Evolutionary conservation across 1,140 invertebrate genomes (phyloP).

Genomic region (Eciton burchellii): DNA sequence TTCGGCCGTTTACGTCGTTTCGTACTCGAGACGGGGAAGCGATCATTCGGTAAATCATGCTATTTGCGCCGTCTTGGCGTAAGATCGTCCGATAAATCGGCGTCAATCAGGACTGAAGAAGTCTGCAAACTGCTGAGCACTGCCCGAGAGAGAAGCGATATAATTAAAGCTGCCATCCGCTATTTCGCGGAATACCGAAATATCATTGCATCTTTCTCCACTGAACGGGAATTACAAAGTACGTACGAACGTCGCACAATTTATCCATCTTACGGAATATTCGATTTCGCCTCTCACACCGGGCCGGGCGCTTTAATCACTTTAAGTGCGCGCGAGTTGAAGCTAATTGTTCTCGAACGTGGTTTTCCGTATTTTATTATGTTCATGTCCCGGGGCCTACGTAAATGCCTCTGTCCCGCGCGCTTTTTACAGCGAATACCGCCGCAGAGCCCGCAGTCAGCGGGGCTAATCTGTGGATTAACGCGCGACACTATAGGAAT

Average conservation of each 20-base stretch:
- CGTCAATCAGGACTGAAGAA: too few species aligned
- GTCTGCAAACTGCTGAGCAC: too few species aligned
- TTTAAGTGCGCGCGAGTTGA: conserved; percentile 1
- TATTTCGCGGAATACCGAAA: conserved; percentile 9
- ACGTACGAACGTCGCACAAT: too few species aligned
- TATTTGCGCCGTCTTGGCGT: too few species aligned
- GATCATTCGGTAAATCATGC: too few species aligned
- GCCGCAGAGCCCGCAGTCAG: conserved; percentile 46
- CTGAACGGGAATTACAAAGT: not conserved
- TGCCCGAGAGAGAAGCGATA: too few species aligned
- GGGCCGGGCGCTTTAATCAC: not conserved
- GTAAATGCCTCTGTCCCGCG: conserved; percentile 13
- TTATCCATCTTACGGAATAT: not conserved
- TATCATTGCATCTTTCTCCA: not conserved
- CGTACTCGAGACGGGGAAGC: too few species aligned
- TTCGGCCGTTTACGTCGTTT: not conserved
- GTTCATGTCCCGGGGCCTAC: conserved; percentile 30
- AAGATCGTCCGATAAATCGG: too few species aligned
- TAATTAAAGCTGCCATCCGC: not conserved
- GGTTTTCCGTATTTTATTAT: conserved; percentile 44
- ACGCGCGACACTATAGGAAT: conserved; percentile 72
- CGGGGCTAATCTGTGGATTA: conserved; percentile 73
- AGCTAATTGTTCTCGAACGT: conserved; percentile 44
- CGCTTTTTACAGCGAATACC: conserved; percentile 37
- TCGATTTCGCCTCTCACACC: conserved; percentile 3